A percentile compares a stretch with the other conserved stretches of the same genome.
phyloP scores from a whole-genome alignment of 2,888 invertebrate genomes.

The Microchrysa polita region DNA sequence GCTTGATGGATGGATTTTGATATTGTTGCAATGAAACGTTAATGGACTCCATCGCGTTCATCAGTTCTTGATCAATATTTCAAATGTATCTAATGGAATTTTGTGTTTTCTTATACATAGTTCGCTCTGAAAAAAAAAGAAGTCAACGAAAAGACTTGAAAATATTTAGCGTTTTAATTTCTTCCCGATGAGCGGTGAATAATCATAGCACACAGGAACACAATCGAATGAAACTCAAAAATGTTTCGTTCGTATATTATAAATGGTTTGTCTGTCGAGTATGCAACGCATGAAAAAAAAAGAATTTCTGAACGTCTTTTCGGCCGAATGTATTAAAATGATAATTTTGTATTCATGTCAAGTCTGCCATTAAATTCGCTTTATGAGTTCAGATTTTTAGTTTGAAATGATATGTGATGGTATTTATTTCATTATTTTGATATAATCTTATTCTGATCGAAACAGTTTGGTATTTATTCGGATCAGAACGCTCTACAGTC shows the following conservation, averaged over 20 bases:
- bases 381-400: conserved; percentile 49
- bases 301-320: conserved; percentile 21
- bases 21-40: conserved; percentile 12
- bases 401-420: conserved; percentile 45
- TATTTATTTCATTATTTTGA: conserved; percentile 41
- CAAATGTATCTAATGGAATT: conserved; percentile 47
- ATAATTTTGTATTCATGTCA: conserved; percentile 45
- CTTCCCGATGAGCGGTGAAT: conserved; percentile 11
- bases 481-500: conserved; percentile 1
- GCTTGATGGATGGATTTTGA: conserved; percentile 41
- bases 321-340: conserved; percentile 24
- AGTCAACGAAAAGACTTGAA: neutral
- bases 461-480: conserved; percentile 7
- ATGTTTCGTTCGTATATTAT: conserved; percentile 11
- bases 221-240: neutral
- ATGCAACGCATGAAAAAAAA: conserved; percentile 25
- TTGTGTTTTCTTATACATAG: conserved; percentile 24
- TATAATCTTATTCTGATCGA: conserved; percentile 44
- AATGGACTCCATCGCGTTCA: conserved; percentile 5
- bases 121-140: neutral
- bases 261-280: neutral
- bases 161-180: conserved; percentile 24
- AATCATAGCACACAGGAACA: neutral
- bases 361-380: conserved; percentile 49
- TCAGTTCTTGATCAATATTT: conserved; percentile 23